Evolutionary conservation across 2,797 vertebrate species (phyloP), one percentile per base, ranked within the genome.

Genomic region (Anniella stebbinsi): DNA sequence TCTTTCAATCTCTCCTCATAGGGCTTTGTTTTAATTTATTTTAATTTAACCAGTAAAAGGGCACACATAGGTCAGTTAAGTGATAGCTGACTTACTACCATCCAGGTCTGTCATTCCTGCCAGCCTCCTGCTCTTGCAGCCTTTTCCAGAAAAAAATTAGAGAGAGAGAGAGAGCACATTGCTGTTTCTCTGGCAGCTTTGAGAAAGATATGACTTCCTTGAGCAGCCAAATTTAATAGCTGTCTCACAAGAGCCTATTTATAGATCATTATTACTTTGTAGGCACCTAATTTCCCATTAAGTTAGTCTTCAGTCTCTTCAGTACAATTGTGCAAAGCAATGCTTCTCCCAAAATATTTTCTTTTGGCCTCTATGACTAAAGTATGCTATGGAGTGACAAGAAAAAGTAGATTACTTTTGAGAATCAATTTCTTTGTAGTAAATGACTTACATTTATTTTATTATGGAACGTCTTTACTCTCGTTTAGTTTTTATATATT

Each of bases 221-320:
- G n/a, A 18, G 81, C 18, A 80, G 4, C 48, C 15, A 33, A 28
- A 72, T 88, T 54, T 48, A 81, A 30, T 81, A 72, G n/a, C 18
- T 81, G 15, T 72, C 45, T 88, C 66, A 33, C 48, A 81, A 57
- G 36, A 88, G 48, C 3, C 67, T 38, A 57, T 80, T 80, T 57
- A 80, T 72, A 72, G 48, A 38, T 77, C 45, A 54, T 88, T 70
- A 70, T 80, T 80, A 80, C 41, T 78, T 33, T 81, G 25, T 66
- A 88, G 77, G 25, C 63, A 69, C 76, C 63, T 38, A 67, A 80
- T 54, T 70, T 69, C 76, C 76, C n/a, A 80, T 70, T 80, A 80
- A 80, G 63, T 36, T 80, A 18, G 25, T 69, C 87, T 78, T 15
- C 25, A 33, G 9, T 48, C 57, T 87, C 36, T 77, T 66, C 66